Evolutionary conservation across 1,140 invertebrate genomes (phyloP).

Genomic region (Teleopsis dalmanni): DNA sequence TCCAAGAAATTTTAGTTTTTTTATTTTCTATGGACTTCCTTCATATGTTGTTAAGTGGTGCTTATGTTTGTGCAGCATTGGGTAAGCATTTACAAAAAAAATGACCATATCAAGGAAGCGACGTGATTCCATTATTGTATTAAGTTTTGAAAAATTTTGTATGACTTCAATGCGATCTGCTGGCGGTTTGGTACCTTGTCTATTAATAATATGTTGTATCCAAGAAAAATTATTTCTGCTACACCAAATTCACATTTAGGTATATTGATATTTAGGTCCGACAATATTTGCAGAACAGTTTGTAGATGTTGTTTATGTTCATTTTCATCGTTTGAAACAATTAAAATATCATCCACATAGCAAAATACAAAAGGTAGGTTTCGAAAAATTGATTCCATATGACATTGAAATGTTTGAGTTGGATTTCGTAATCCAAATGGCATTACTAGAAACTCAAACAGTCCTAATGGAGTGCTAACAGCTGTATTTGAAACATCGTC

Average conservation of each 20-base stretch:
- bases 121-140: neutral
- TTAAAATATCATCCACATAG: slow-evolving; percentile 48
- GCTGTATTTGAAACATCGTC: slow-evolving; percentile 38
- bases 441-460: slow-evolving; percentile 42
- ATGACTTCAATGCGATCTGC: neutral
- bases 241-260: slow-evolving; percentile 25
- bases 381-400: slow-evolving; percentile 43
- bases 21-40: neutral
- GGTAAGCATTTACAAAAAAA: neutral
- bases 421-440: slow-evolving; percentile 38
- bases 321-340: slow-evolving; percentile 30
- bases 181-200: slow-evolving; percentile 16
- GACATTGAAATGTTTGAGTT: slow-evolving; percentile 45
- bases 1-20: neutral
- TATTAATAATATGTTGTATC: slow-evolving; percentile 19
- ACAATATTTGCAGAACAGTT: slow-evolving; percentile 17
- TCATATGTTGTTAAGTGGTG: neutral
- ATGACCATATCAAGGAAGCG: neutral
- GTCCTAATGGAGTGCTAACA: slow-evolving; percentile 33
- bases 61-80: neutral
- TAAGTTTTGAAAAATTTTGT: neutral
- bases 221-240: slow-evolving; percentile 22
- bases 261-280: slow-evolving; percentile 22
- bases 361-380: slow-evolving; percentile 32
- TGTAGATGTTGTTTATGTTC: slow-evolving; percentile 27